Evolutionary conservation across 1,140 invertebrate genomes (phyloP), one percentile per base, ranked within the genome.

Genomic region (Ruditapes philippinarum): DNA sequence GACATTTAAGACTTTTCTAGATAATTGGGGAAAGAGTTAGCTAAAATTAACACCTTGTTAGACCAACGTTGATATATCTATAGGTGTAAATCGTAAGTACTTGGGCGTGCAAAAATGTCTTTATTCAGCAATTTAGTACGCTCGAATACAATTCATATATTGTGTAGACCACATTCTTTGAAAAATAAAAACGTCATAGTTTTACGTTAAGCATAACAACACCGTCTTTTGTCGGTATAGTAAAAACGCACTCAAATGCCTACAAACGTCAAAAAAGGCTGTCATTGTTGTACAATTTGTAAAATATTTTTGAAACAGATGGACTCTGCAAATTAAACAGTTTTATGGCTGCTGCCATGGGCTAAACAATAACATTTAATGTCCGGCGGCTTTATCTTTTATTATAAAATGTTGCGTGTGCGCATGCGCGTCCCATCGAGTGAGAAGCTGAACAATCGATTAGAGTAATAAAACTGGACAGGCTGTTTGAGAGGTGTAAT

Each of bases 11-110:
- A 74, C 62, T 38, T 54, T 54, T 9, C 45, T 74, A 70, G 82
- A 84, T 84, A 84, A 84, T 84, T 49, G 82, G 65, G 49, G 68
- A 54, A 49, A n/a, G 49, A 31, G 45, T 38, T 49, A 49, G 65
- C 45, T 28, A 38, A 54, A 84, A 84, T 84, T 84, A 84, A 36
- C 82, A 74, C 82, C 82, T 54, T 73, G 82, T 84, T 84, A 73
- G 36, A 73, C 14, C n/a, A 4, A 28, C 38, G 82, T 73, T 84
- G 82, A 84, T 51, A 40, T 33, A 54, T 54, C 28, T 31, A n/a
- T 54, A 17, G 28, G 31, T 78, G 17, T 36, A 51, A 51, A 36
- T 49, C 45, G n/a, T 36, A 31, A 22, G 4, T 78, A 78, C 22
- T 25, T 31, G 36, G 45, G 54, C 74, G 74, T 57, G 49, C 28